Percentiles rank a stretch among this genome's conserved stretches.
Conservation (phyloP, 2,113 vertebrate species). For the Chrysochloris asiatica region DNA sequence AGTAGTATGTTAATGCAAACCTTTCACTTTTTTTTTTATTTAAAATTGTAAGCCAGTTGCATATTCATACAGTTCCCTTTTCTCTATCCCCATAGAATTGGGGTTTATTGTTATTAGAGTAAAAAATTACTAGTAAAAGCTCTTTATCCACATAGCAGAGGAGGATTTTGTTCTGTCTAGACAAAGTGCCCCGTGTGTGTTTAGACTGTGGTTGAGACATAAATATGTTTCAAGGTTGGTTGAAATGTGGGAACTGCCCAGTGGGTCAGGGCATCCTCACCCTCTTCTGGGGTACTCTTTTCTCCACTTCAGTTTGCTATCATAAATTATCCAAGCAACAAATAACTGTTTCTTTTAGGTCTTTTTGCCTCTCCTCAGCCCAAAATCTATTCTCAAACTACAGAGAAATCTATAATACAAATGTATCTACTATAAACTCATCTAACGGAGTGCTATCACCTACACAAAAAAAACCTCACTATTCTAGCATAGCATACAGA, state of each 20-base stretch:
- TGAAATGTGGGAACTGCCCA: background rate
- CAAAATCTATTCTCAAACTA: background rate
- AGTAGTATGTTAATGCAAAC: background rate
- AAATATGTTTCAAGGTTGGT: rapidly evolving
- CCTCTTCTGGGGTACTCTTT: background rate
- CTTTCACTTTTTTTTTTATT: too few relatives aligned
- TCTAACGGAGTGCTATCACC: background rate
- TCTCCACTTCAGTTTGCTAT: background rate
- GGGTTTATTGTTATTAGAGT: too few relatives aligned
- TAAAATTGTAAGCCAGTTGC: too few relatives aligned
- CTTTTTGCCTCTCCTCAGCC: background rate
- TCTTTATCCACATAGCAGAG: too few relatives aligned
- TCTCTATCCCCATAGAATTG: too few relatives aligned
- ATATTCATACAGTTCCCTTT: too few relatives aligned
- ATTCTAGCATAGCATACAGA: background rate
- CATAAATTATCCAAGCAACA: background rate
- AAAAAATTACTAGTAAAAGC: too few relatives aligned
- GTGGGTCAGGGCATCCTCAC: background rate
- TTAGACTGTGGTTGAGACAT: background rate
- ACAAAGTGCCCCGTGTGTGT: background rate
- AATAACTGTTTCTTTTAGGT: background rate
- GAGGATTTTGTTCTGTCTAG: too few relatives aligned
- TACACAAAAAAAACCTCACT: background rate
- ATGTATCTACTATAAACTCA: background rate
- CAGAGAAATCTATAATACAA: background rate